Percentiles rank a stretch among this genome's conserved stretches.
phyloP scores from a whole-genome alignment of 2,113 vertebrate genomes.

The Malurus cyaneus region DNA sequence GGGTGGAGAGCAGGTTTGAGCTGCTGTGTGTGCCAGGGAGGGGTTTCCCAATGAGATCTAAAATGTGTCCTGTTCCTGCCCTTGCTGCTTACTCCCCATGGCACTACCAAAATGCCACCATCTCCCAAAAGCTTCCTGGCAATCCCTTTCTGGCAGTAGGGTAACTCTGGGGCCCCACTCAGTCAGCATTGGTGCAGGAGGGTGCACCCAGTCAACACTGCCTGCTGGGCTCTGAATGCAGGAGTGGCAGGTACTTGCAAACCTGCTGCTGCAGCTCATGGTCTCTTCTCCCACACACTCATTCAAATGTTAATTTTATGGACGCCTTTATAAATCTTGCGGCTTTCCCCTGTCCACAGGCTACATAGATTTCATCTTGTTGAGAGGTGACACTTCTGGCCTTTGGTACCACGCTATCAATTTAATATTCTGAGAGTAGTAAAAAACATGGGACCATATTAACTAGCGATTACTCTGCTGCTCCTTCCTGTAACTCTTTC shows the following conservation, averaged over 20 bases:
- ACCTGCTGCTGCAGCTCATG: neutral
- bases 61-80: neutral
- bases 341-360: conserved; percentile 1
- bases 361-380: conserved; percentile 69
- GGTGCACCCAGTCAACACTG: neutral
- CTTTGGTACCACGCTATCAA: conserved; percentile 68
- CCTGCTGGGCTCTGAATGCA: neutral
- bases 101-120: neutral
- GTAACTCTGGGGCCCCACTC: neutral
- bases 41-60: neutral
- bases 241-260: neutral
- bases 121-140: neutral
- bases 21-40: neutral
- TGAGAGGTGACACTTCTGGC: conserved; percentile 71
- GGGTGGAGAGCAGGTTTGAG: neutral
- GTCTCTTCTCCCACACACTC: neutral
- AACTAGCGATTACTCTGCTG: neutral
- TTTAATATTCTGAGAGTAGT: conserved; percentile 46
- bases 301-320: conserved; percentile 70
- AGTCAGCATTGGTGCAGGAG: neutral
- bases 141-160: neutral
- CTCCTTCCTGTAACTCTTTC: neutral
- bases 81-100: neutral
- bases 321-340: conserved; percentile 68
- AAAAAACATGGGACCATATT: conserved; percentile 2